Evolutionary conservation across 2,797 vertebrate species (phyloP).

Genomic region (Phrynocephalus guinanensis): DNA sequence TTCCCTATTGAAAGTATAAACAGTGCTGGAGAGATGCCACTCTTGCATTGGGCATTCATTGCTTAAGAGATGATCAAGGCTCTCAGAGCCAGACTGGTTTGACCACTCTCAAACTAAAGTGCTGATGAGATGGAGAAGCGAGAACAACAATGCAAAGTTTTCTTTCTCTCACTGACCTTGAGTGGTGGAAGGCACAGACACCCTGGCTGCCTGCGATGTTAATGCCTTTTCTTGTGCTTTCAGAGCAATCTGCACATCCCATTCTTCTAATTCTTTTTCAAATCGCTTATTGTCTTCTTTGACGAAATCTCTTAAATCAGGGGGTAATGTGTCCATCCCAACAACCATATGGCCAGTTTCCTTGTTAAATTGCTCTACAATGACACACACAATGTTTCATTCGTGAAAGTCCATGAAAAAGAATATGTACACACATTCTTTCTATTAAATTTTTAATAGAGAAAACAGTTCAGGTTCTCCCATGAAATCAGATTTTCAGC

Average conservation of each 20-base stretch:
- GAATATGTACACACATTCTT: neutral
- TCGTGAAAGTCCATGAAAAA: neutral
- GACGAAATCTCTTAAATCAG: conserved; percentile 92
- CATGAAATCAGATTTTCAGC: neutral
- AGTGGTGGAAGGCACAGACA: conserved; percentile 78
- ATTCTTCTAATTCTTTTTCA: conserved; percentile 92
- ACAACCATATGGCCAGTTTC: conserved; percentile 92
- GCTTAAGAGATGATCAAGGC: neutral
- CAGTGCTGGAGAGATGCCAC: neutral
- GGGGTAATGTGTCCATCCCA: conserved; percentile 94
- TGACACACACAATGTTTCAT: conserved; percentile 27
- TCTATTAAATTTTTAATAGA: neutral
- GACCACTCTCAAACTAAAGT: neutral
- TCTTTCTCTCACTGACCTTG: conserved; percentile 75
- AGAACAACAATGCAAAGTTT: neutral
- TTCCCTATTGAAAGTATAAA: neutral
- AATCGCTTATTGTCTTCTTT: conserved; percentile 94
- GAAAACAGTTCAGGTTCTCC: neutral
- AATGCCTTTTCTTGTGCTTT: conserved; percentile 90
- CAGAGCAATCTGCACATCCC: conserved; percentile 88
- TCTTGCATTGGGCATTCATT: neutral
- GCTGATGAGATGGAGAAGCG: neutral
- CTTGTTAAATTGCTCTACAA: conserved; percentile 94
- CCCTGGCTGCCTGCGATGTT: conserved; percentile 76
- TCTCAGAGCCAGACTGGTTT: neutral